A percentile compares a stretch with the other conserved stretches of the same genome.
These are phyloP conservation scores for Gasterosteus nipponicus DNA, from an alignment of 2,113 vertebrate genomes.

Conservation along the genomic window DNA sequence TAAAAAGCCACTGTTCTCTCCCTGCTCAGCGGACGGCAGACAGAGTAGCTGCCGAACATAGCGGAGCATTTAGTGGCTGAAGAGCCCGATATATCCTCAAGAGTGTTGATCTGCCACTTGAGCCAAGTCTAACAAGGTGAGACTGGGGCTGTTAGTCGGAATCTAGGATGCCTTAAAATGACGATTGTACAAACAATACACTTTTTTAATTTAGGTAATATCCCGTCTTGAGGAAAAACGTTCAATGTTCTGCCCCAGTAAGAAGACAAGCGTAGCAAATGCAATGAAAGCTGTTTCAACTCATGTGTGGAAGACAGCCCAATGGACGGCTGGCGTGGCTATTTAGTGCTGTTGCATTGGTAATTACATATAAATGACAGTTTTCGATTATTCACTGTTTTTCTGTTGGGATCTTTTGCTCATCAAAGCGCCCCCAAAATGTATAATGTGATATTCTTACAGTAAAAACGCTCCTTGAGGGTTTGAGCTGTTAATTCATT, in stretches of 20 bases:
- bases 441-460: neutral
- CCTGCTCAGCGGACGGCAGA: neutral
- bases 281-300: neutral
- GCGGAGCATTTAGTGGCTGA: constrained; percentile 6
- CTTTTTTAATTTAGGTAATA: neutral
- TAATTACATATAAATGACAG: constrained; percentile 4
- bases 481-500: neutral
- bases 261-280: neutral
- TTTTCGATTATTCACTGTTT: neutral
- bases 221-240: neutral
- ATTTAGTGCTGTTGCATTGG: neutral
- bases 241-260: neutral
- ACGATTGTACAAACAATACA: neutral
- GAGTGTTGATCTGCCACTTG: neutral
- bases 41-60: constrained; percentile 8
- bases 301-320: constrained; percentile 15
- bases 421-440: neutral
- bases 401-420: neutral
- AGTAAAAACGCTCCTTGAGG: neutral
- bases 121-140: neutral
- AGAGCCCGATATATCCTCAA: neutral
- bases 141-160: constrained; percentile 3
- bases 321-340: neutral
- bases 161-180: neutral
- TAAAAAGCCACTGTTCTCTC: neutral